Evolutionary conservation across 2,113 vertebrate genomes (phyloP).

Genomic region (Pionites leucogaster): DNA sequence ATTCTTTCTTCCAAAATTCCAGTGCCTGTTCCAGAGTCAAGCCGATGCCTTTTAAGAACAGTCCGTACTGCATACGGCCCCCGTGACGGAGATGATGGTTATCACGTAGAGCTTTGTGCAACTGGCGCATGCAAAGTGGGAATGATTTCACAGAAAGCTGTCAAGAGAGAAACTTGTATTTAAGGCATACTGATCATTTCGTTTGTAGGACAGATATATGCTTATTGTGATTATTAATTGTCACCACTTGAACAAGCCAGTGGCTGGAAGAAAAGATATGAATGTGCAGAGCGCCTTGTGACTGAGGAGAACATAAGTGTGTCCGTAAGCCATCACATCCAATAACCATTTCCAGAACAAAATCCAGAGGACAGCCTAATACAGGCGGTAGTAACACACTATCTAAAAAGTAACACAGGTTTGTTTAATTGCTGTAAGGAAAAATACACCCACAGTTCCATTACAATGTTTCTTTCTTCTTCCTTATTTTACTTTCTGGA

Average conservation of each 20-base stretch:
- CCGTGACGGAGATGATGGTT: conserved; percentile 94
- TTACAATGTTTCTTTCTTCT: not conserved
- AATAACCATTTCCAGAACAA: not conserved
- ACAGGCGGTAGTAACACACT: not conserved
- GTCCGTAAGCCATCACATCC: not conserved
- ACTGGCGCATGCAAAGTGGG: conserved; percentile 93
- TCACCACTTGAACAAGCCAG: not conserved
- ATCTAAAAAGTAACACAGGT: not conserved
- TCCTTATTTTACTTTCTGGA: not conserved
- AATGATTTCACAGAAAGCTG: conserved; percentile 91
- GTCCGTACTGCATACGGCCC: conserved; percentile 95
- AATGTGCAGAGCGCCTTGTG: not conserved
- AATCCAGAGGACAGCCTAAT: not conserved
- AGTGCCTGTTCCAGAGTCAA: conserved; percentile 92
- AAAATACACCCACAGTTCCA: not conserved
- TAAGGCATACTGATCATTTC: not conserved
- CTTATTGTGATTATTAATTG: not conserved
- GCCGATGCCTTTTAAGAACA: conserved; percentile 95
- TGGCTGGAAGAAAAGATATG: not conserved
- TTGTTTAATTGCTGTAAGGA: not conserved
- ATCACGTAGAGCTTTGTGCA: conserved; percentile 88
- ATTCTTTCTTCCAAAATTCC: conserved; percentile 96
- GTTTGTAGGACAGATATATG: not conserved
- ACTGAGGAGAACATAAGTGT: not conserved
- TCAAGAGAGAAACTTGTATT: not conserved